Conservation (phyloP, 2,113 vertebrate species). For the Sinocyclocheilus maitianheensis region DNA sequence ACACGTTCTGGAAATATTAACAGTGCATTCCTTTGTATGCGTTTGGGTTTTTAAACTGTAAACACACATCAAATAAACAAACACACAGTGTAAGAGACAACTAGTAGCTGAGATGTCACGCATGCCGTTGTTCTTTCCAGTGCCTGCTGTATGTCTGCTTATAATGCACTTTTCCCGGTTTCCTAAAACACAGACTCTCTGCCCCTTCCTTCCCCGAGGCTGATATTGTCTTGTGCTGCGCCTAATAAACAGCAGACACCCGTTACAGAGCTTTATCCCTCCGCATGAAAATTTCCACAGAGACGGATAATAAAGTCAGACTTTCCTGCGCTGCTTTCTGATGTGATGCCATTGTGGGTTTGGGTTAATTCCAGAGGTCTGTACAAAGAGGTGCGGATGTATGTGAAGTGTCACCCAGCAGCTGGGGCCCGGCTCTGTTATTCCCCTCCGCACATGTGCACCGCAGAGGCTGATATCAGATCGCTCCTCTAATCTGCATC, state of each 20-base stretch:
- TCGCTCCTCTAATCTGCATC: conserved; percentile 5
- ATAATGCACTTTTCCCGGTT: background rate
- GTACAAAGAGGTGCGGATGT: conserved; percentile 85
- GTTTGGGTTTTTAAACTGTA: conserved; percentile 18
- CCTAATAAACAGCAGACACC: conserved; percentile 68
- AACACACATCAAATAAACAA: conserved; percentile 8
- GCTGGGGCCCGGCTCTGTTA: conserved; percentile 74
- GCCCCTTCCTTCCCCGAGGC: conserved; percentile 38
- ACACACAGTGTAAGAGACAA: conserved; percentile 15
- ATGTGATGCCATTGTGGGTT: conserved; percentile 89
- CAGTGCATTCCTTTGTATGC: background rate
- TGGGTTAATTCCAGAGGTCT: conserved; percentile 88
- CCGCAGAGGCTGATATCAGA: conserved; percentile 81
- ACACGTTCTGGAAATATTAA: conserved; percentile 18
- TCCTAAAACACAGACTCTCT: background rate
- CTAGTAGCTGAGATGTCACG: background rate
- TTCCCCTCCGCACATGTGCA: conserved; percentile 79
- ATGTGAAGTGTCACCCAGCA: conserved; percentile 89
- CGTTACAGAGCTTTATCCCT: conserved; percentile 56
- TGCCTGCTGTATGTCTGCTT: background rate
- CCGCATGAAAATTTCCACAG: conserved; percentile 76
- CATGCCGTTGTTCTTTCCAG: background rate
- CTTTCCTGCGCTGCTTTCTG: conserved; percentile 77
- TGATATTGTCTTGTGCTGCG: conserved; percentile 59
- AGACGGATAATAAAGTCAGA: conserved; percentile 82